Evolutionary conservation across 1,140 invertebrate genomes (phyloP).

Genomic region (Hyposmocoma kahamanoa): DNA sequence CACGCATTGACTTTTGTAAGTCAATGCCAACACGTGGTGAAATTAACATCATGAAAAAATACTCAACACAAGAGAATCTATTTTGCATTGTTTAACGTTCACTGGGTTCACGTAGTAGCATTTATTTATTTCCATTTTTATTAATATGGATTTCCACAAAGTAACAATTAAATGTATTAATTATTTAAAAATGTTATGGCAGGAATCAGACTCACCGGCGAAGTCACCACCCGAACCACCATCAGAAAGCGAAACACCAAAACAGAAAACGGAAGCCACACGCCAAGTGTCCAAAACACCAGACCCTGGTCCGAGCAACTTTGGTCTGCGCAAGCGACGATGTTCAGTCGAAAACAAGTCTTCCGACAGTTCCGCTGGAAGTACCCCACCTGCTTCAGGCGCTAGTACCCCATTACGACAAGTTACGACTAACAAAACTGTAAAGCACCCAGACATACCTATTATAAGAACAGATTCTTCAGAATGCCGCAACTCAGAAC

Average conservation of each 20-base stretch:
- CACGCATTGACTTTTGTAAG: too few species aligned
- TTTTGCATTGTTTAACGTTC: too few species aligned
- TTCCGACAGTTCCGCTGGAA: constrained; percentile 70
- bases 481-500: constrained; percentile 52
- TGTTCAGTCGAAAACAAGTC: constrained; percentile 73
- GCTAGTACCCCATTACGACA: constrained; percentile 68
- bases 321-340: constrained; percentile 73
- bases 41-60: too few species aligned
- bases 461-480: constrained; percentile 60
- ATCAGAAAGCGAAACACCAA: constrained; percentile 44
- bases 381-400: constrained; percentile 70
- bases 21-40: too few species aligned
- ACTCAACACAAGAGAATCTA: too few species aligned
- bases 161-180: too few species aligned
- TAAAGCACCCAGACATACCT: constrained; percentile 59
- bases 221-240: constrained; percentile 39
- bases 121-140: too few species aligned
- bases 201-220: constrained; percentile 45
- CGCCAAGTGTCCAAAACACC: constrained; percentile 37
- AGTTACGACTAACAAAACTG: constrained; percentile 46
- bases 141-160: too few species aligned
- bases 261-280: constrained; percentile 43
- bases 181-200: too few species aligned
- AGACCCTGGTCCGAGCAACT: constrained; percentile 30
- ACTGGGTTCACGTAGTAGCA: too few species aligned